These are phyloP conservation scores for Noturus placidus DNA, from an alignment of 2,113 vertebrate genomes.

Conservation along the genomic window DNA sequence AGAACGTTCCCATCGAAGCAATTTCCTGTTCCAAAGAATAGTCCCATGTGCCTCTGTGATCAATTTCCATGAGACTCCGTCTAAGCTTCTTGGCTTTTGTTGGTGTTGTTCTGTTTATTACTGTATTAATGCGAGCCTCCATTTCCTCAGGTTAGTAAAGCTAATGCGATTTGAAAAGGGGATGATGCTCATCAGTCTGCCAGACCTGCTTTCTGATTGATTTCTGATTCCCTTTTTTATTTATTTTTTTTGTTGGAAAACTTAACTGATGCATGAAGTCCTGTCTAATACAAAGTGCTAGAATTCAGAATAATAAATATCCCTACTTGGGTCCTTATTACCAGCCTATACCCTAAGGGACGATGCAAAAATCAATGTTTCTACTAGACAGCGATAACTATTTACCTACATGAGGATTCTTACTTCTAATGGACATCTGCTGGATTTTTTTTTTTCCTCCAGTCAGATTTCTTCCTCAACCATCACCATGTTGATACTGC, in stretches of 20 bases:
- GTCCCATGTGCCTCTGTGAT: background rate
- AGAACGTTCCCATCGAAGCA: background rate
- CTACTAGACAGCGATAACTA: slow-evolving; percentile 23
- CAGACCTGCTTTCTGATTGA: slow-evolving; percentile 43
- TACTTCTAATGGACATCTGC: background rate
- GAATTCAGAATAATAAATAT: slow-evolving; percentile 50
- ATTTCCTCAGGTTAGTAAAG: slow-evolving; percentile 34
- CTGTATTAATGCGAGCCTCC: slow-evolving; percentile 25
- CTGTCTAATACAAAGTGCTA: slow-evolving; percentile 37
- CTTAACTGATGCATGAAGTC: slow-evolving; percentile 42
- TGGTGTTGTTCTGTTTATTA: slow-evolving; percentile 29
- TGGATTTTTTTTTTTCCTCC: background rate
- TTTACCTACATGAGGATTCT: slow-evolving; percentile 26
- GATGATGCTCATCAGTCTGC: slow-evolving; percentile 33
- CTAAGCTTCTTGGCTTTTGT: slow-evolving; percentile 31
- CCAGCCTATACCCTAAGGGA: slow-evolving; percentile 38
- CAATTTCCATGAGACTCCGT: slow-evolving; percentile 6
- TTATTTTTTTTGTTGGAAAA: slow-evolving; percentile 18
- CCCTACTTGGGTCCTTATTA: slow-evolving; percentile 44
- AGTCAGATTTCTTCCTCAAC: background rate
- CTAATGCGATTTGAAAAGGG: slow-evolving; percentile 38
- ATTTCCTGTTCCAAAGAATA: background rate
- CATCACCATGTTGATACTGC: slow-evolving; percentile 20
- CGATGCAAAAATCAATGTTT: slow-evolving; percentile 32
- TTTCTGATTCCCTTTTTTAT: slow-evolving; percentile 41